These are phyloP conservation scores for Larimichthys polyactis DNA, from an alignment of 2,113 vertebrate species.

Conservation along the genomic window DNA sequence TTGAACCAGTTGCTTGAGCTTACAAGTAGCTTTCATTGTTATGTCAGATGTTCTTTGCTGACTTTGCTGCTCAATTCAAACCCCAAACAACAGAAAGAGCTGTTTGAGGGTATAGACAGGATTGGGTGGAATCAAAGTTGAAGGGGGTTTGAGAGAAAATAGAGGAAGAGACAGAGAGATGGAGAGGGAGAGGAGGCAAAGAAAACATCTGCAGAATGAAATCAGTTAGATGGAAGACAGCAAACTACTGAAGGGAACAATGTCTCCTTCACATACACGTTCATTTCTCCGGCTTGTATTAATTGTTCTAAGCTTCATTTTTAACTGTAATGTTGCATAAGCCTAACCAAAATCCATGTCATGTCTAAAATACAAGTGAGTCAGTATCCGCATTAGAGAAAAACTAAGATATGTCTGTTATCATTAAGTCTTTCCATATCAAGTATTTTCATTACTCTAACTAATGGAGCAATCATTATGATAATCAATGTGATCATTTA, in stretches of 20 bases:
- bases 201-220: slow-evolving; percentile 23
- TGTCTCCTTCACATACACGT: neutral
- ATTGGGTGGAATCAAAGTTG: slow-evolving; percentile 14
- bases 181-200: slow-evolving; percentile 1
- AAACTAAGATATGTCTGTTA: too few relatives aligned
- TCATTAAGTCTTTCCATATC: too few relatives aligned
- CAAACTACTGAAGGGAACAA: neutral
- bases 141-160: neutral
- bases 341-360: neutral
- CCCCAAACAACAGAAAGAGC: slow-evolving; percentile 31
- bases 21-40: slow-evolving; percentile 32
- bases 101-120: slow-evolving; percentile 32
- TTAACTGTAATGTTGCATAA: slow-evolving; percentile 10
- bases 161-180: neutral
- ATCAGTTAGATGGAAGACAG: slow-evolving; percentile 15
- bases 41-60: slow-evolving; percentile 27
- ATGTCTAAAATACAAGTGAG: neutral
- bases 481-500: too few relatives aligned
- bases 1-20: slow-evolving; percentile 5
- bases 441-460: too few relatives aligned
- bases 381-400: neutral
- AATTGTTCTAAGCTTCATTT: neutral
- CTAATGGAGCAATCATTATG: too few relatives aligned
- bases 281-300: slow-evolving; percentile 2
- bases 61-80: slow-evolving; percentile 27